Evolutionary conservation across 2,888 invertebrate genomes (phyloP).

Genomic region (Apantesis nais): DNA sequence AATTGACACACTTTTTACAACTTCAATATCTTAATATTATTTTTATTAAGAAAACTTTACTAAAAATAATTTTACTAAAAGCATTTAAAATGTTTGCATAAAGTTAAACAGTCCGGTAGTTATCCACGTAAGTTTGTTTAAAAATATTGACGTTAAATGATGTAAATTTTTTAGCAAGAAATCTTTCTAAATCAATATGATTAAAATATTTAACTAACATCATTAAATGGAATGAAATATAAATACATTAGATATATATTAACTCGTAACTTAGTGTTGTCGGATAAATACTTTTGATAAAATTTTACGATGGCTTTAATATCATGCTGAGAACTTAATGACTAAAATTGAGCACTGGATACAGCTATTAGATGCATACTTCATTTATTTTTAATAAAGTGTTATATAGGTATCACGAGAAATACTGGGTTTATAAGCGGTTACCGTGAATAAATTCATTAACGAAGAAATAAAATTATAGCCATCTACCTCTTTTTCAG

Average conservation of each 20-base stretch:
- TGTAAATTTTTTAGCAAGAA: neutral
- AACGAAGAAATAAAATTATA: neutral
- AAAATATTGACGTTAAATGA: neutral
- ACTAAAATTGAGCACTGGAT: neutral
- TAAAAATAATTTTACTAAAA: too few relatives aligned
- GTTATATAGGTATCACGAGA: neutral
- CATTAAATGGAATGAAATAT: slow-evolving; percentile 2
- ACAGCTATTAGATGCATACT: slow-evolving; percentile 4
- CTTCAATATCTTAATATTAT: neutral
- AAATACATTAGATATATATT: neutral
- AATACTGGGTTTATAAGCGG: neutral
- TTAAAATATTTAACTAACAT: neutral
- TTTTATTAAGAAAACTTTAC: too few relatives aligned
- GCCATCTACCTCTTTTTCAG: too few relatives aligned
- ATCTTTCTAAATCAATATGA: neutral
- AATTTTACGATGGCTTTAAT: slow-evolving; percentile 13
- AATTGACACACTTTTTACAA: neutral
- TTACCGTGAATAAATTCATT: neutral
- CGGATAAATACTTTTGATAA: slow-evolving; percentile 7
- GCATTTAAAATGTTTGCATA: too few relatives aligned
- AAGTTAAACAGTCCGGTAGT: neutral
- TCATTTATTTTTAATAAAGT: neutral
- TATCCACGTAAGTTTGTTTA: neutral
- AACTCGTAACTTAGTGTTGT: neutral
- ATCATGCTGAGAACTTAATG: slow-evolving; percentile 5